These are phyloP conservation scores for Pseudorectes ferrugineus DNA, from an alignment of 2,113 vertebrate species.

Conservation along the genomic window DNA sequence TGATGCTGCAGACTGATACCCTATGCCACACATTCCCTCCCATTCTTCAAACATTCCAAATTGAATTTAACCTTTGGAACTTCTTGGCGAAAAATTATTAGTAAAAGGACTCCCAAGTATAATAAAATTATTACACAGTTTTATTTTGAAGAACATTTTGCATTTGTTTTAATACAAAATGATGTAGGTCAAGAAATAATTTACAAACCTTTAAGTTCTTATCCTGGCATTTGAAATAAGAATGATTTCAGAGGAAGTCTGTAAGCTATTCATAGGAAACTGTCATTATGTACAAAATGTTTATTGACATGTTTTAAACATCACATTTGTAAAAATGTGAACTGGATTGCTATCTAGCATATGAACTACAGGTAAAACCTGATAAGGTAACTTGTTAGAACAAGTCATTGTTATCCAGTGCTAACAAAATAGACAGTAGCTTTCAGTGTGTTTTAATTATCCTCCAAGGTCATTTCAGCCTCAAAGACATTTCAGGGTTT, in stretches of 20 bases:
- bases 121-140: slow-evolving; percentile 74
- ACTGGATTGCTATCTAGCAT: slow-evolving; percentile 68
- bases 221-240: slow-evolving; percentile 77
- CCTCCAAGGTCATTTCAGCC: slow-evolving; percentile 48
- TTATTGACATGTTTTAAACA: slow-evolving; percentile 70
- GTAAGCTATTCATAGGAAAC: slow-evolving; percentile 77
- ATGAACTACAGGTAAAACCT: slow-evolving; percentile 70
- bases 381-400: slow-evolving; percentile 59
- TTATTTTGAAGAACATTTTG: slow-evolving; percentile 77
- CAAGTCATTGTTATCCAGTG: slow-evolving; percentile 54
- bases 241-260: slow-evolving; percentile 77
- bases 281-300: slow-evolving; percentile 74
- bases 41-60: not conserved
- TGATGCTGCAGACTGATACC: not conserved
- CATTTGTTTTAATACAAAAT: slow-evolving; percentile 79
- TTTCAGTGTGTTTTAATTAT: slow-evolving; percentile 28
- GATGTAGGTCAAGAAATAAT: slow-evolving; percentile 77
- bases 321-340: slow-evolving; percentile 72
- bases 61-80: not conserved
- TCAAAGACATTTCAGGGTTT: slow-evolving; percentile 30
- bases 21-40: not conserved
- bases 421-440: slow-evolving; percentile 66
- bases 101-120: slow-evolving; percentile 36
- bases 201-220: slow-evolving; percentile 78
- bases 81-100: not conserved